A percentile compares a stretch with the other conserved stretches of the same genome.
phyloP scores from a whole-genome alignment of 2,113 vertebrate genomes.

The Paratilapia polleni region DNA sequence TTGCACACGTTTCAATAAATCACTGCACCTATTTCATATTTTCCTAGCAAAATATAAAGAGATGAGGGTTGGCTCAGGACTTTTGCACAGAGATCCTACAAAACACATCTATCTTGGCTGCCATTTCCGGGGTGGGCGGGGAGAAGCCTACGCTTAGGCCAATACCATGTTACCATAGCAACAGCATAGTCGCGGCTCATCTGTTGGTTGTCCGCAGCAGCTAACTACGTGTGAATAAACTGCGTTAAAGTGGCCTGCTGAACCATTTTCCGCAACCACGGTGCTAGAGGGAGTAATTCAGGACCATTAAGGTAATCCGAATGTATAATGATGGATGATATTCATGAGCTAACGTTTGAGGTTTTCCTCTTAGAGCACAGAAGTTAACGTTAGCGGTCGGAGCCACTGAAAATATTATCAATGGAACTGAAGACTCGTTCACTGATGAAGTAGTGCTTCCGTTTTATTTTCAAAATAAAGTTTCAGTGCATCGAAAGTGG shows the following conservation, averaged over 20 bases:
- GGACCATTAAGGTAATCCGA: slow-evolving; percentile 41
- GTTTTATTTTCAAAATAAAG: slow-evolving; percentile 40
- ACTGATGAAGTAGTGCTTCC: not conserved
- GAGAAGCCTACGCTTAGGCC: not conserved
- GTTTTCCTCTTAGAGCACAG: not conserved
- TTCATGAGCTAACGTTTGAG: not conserved
- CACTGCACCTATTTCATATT: no score
- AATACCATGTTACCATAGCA: slow-evolving; percentile 50
- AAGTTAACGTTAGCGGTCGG: not conserved
- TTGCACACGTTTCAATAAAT: no score
- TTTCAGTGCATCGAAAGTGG: not conserved
- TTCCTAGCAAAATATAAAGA: no score
- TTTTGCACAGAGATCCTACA: not conserved
- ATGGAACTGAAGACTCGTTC: accelerated
- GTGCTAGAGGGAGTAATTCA: not conserved
- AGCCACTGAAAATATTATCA: not conserved
- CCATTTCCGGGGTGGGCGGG: slow-evolving; percentile 20
- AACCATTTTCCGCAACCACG: not conserved
- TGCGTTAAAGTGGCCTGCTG: not conserved
- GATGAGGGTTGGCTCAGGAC: not conserved
- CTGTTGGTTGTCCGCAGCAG: not conserved
- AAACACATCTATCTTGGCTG: not conserved
- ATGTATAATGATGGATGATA: not conserved
- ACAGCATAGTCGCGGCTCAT: slow-evolving; percentile 42
- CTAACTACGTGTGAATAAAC: not conserved